Percentiles rank a stretch among this genome's conserved stretches.
These are phyloP conservation scores for Athripsodes cinereus DNA, from an alignment of 2,888 invertebrate species.

Conservation along the genomic window DNA sequence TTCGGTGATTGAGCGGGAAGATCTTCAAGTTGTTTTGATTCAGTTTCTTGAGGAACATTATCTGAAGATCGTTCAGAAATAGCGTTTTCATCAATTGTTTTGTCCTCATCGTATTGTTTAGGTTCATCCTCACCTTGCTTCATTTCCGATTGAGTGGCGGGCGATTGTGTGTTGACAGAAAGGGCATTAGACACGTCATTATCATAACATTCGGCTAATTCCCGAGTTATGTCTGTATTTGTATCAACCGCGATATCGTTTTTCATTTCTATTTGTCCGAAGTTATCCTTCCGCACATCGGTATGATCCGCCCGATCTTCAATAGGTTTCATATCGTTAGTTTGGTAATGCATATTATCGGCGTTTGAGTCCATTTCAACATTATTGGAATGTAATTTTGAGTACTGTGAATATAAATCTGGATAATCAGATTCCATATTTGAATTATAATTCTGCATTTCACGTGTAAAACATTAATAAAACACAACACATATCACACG, in stretches of 20 bases:
- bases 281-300: conserved; percentile 4
- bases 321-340: conserved; percentile 18
- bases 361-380: conserved; percentile 18
- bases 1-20: conserved; percentile 13
- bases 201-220: conserved; percentile 14
- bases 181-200: conserved; percentile 14
- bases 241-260: conserved; percentile 1
- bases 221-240: conserved; percentile 8
- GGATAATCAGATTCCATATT: conserved; percentile 22
- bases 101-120: conserved; percentile 9
- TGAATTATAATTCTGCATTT: conserved; percentile 19
- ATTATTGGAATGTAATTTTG: conserved; percentile 19
- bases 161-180: conserved; percentile 7
- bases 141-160: neutral
- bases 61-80: neutral
- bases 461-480: conserved; percentile 5
- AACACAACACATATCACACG: conserved; percentile 15
- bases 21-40: conserved; percentile 1
- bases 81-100: neutral
- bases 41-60: neutral
- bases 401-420: conserved; percentile 18
- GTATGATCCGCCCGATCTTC: conserved; percentile 8
- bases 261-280: conserved; percentile 8
- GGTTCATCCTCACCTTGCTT: conserved; percentile 3
- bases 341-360: conserved; percentile 19